Evolutionary conservation across 2,113 vertebrate genomes (phyloP).

Genomic region (Chinchilla lanigera): DNA sequence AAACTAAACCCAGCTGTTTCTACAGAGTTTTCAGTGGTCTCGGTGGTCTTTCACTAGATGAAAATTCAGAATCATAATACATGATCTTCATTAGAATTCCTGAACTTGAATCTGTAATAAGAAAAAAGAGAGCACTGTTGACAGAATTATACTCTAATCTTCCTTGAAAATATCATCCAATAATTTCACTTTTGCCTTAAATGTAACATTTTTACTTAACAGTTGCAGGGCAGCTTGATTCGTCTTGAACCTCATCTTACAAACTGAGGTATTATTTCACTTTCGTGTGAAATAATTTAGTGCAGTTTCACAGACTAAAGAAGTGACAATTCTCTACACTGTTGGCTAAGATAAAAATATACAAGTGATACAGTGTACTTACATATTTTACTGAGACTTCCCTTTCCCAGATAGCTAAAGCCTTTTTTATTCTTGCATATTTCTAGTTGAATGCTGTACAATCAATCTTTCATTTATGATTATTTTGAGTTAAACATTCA

Average conservation of each 20-base stretch:
- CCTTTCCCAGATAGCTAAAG: background rate
- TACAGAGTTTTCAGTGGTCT: conserved; percentile 65
- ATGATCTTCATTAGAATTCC: background rate
- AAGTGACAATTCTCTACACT: conserved; percentile 24
- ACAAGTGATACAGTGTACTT: conserved; percentile 5
- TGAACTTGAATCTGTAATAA: conserved; percentile 23
- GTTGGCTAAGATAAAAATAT: conserved; percentile 43
- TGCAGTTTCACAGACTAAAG: conserved; percentile 1
- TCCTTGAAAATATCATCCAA: background rate
- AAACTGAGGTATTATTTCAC: conserved; percentile 33
- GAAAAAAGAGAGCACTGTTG: conserved; percentile 2
- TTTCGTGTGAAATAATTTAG: conserved; percentile 51
- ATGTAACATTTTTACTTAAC: background rate
- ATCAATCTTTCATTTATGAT: background rate
- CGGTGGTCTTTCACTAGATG: conserved; percentile 15
- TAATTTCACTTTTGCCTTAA: conserved; percentile 45
- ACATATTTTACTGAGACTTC: conserved; percentile 24
- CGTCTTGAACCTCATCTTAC: conserved; percentile 37
- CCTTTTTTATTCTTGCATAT: background rate
- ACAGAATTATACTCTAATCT: background rate
- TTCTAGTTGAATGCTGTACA: conserved; percentile 41
- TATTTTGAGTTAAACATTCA: conserved; percentile 62
- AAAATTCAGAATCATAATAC: conserved; percentile 7
- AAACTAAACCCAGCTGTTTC: conserved; percentile 73
- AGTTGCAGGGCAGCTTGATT: background rate